Base-by-base conservation (phyloP, 2,888 invertebrate genomes). In the Neoscelio sp. region DNA sequence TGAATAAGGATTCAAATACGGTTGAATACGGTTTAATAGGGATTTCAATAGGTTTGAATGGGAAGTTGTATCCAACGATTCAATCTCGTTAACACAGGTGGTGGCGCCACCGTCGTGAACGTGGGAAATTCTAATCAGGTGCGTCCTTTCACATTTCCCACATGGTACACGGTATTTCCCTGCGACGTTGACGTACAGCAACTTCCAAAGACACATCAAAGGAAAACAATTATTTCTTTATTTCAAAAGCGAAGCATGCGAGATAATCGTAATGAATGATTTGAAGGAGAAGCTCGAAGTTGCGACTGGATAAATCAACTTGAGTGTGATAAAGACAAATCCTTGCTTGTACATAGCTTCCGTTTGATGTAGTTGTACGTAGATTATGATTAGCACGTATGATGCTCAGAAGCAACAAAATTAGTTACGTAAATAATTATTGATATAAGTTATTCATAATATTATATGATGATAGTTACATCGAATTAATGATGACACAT, bases 331-430 rank as follows among this genome's bases (percentile, higher is more conserved):
- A 79, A 46, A 78, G 56, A 68, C 67, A 80, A 50, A 77, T 65
- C 64, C 79, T 84, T 79, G 83, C 84, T 84, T 87, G 87, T 87
- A 87, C 71, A 87, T 86, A 87, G 79, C 77, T 81, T 83, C 68
- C 78, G 83, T 84, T 82, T 81, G 48, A 73, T 80, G 83, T 85
- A 84, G 82, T 79, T 80, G 71, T 81, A 82, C 78, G 74, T 80
- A 81, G 40, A 50, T 46, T 44, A 78, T 40, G 67, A 73, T 78
- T 80, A 67, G 71, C 46, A 65, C 54, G 71, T 70, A 44, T 50
- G 46, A 68, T 40, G 74, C 75, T 77, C 73, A 74, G 65, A 64
- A 52, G 64, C 58, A 73, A 64, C 50, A 67, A 73, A 64, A 54
- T 64, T 64, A 73, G 40, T 64, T 64, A 38, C 20, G 46, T 26